phyloP scores from a whole-genome alignment of 2,113 vertebrate species.

The Varanus komodoensis region DNA sequence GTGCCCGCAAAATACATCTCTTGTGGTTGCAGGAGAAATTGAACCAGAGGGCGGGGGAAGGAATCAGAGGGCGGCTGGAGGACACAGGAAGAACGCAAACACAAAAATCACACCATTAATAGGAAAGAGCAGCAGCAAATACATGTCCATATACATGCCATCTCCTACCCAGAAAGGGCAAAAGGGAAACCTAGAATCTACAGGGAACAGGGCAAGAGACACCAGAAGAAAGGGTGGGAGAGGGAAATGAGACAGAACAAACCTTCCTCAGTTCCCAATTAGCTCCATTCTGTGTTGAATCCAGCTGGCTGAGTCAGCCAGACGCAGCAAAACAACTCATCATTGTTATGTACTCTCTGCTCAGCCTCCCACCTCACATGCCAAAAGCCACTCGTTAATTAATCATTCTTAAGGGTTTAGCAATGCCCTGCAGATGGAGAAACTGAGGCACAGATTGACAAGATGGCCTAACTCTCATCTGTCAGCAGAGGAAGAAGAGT shows the following conservation, averaged over 20 bases:
- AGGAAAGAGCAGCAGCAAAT: background rate
- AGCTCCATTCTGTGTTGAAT: conserved; percentile 13
- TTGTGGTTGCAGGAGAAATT: conserved; percentile 2
- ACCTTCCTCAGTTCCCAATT: conserved; percentile 17
- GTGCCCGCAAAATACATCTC: conserved; percentile 13
- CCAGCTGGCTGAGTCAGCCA: conserved; percentile 36
- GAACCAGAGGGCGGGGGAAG: background rate
- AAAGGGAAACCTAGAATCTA: background rate
- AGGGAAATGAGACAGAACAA: background rate
- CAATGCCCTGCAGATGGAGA: background rate
- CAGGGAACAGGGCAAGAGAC: background rate
- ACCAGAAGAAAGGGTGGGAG: background rate
- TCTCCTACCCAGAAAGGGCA: too few relatives aligned
- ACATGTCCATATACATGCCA: background rate
- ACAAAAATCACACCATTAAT: background rate
- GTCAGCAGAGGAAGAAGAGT: background rate
- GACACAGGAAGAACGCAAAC: background rate
- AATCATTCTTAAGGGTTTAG: background rate
- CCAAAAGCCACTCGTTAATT: conserved; percentile 10
- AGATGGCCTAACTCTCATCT: background rate
- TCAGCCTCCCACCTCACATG: conserved; percentile 14
- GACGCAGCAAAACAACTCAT: conserved; percentile 26
- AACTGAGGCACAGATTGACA: conserved; percentile 3
- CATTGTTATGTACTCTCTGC: conserved; percentile 25
- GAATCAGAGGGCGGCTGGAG: conserved; percentile 10